Conservation (phyloP, 2,797 vertebrate genomes). For the Hylomyscus alleni region DNA sequence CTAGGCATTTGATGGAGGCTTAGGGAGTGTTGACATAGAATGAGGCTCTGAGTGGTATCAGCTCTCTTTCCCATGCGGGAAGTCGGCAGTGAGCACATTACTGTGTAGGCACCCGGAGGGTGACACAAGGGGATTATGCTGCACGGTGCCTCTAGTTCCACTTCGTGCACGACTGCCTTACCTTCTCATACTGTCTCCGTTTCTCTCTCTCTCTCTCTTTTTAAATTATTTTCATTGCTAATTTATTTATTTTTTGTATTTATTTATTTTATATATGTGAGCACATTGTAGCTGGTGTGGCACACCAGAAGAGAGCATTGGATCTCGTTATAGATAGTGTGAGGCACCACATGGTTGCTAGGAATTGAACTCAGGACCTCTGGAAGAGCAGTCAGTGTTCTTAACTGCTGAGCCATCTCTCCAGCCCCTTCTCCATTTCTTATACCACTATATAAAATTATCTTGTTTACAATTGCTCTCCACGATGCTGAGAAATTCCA, state of each 20-base stretch:
- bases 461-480: neutral
- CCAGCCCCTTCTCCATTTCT: neutral
- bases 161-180: fast-evolving
- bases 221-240: no score
- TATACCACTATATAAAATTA: neutral
- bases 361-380: no score
- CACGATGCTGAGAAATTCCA: constrained; percentile 20
- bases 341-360: no score
- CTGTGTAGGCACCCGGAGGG: neutral
- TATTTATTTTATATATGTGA: no score
- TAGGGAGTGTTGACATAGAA: neutral
- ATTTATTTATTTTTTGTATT: no score
- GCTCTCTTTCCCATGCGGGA: neutral
- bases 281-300: no score
- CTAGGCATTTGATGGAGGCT: neutral
- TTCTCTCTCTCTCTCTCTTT: neutral
- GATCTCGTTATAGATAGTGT: no score
- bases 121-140: neutral
- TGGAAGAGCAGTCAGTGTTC: no score
- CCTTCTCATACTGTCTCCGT: neutral
- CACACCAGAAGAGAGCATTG: no score
- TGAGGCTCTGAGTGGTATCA: neutral
- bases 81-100: neutral
- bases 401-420: no score
- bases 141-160: fast-evolving